These are phyloP conservation scores for Triplophysa siluroides DNA, from an alignment of 2,113 vertebrate species.

Conservation along the genomic window DNA sequence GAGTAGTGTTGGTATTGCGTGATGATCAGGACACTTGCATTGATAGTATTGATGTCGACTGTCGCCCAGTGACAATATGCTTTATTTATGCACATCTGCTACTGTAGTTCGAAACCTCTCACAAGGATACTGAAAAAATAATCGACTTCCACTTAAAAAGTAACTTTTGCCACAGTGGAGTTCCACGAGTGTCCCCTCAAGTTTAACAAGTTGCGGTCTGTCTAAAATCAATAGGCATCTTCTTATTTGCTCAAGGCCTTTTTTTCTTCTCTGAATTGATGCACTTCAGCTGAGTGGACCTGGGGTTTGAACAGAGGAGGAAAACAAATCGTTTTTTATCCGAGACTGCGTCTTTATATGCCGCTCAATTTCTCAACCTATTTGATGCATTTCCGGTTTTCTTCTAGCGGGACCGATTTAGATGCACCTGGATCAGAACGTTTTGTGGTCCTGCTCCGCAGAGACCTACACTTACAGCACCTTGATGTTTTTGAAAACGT, in stretches of 20 bases:
- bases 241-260: constrained; percentile 7
- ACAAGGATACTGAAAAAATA: constrained; percentile 14
- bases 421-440: not conserved
- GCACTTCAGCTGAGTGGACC: constrained; percentile 38
- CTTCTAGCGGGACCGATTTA: not conserved
- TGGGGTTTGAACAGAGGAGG: constrained; percentile 33
- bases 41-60: not conserved
- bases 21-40: not conserved
- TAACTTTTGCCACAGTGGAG: constrained; percentile 2
- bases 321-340: constrained; percentile 63
- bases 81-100: not conserved
- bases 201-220: not conserved
- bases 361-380: constrained; percentile 54
- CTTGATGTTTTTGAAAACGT: no score
- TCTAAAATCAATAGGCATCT: constrained; percentile 24
- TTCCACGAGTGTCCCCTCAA: not conserved
- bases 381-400: constrained; percentile 42
- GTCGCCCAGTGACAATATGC: not conserved
- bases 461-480: not conserved
- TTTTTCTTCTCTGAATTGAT: constrained; percentile 40
- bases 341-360: constrained; percentile 52
- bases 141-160: not conserved
- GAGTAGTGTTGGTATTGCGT: not conserved
- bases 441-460: not conserved
- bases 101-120: not conserved